These are phyloP conservation scores for Pissodes strobi DNA, from an alignment of 1,140 invertebrate genomes.

Conservation along the genomic window DNA sequence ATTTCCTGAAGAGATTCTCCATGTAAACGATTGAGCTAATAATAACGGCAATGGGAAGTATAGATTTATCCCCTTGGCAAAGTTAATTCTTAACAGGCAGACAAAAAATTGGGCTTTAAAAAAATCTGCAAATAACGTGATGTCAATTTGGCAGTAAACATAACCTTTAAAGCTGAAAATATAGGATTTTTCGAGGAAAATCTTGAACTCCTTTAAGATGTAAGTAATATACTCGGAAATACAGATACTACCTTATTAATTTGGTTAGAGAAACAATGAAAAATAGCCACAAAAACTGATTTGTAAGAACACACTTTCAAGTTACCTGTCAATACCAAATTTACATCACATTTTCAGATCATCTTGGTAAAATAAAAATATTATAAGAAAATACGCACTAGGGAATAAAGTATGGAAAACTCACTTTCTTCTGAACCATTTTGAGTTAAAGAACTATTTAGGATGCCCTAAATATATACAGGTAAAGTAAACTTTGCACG, in stretches of 20 bases:
- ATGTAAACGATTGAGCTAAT: too few species aligned
- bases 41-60: too few species aligned
- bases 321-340: conserved; percentile 1
- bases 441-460: conserved; percentile 34
- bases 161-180: conserved; percentile 10
- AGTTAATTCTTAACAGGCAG: too few species aligned
- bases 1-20: too few species aligned
- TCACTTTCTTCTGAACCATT: conserved; percentile 54
- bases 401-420: conserved; percentile 14
- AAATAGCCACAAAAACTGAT: not conserved
- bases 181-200: not conserved
- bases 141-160: conserved; percentile 13
- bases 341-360: conserved; percentile 20
- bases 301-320: not conserved
- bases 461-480: conserved; percentile 33
- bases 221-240: not conserved
- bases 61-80: too few species aligned
- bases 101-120: too few species aligned
- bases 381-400: conserved; percentile 1
- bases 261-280: not conserved
- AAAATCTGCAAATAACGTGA: too few species aligned
- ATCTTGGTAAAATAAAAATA: conserved; percentile 25
- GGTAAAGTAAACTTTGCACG: conserved; percentile 7
- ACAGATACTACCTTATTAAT: not conserved
- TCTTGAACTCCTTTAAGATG: not conserved